A percentile compares a stretch with the other conserved stretches of the same genome.
phyloP scores from a whole-genome alignment of 2,888 invertebrate genomes.

The Bembecia ichneumoniformis region DNA sequence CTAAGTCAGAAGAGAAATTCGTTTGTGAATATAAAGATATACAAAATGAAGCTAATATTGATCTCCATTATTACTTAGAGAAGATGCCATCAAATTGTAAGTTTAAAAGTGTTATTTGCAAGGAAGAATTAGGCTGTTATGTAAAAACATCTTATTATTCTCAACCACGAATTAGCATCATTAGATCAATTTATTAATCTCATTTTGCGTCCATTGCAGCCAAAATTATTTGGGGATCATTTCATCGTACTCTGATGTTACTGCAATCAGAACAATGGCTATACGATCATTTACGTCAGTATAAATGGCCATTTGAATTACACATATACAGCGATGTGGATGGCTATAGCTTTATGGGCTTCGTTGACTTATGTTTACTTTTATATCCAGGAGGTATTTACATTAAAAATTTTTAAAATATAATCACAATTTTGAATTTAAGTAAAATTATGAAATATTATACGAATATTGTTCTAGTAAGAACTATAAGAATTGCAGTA shows the following conservation, averaged over 20 bases:
- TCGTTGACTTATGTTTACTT: slow-evolving; percentile 40
- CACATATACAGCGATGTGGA: slow-evolving; percentile 29
- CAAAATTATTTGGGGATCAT: slow-evolving; percentile 46
- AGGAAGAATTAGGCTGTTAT: too few relatives aligned
- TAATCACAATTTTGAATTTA: neutral
- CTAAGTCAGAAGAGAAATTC: slow-evolving; percentile 34
- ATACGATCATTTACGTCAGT: slow-evolving; percentile 25
- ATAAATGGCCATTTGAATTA: slow-evolving; percentile 53
- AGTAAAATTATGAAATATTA: neutral
- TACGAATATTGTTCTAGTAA: slow-evolving; percentile 22
- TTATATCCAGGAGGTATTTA: slow-evolving; percentile 53
- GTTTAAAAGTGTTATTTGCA: slow-evolving; percentile 5
- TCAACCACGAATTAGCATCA: too few relatives aligned
- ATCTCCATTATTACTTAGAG: slow-evolving; percentile 30
- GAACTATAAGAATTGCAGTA: slow-evolving; percentile 32
- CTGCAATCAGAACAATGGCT: slow-evolving; percentile 28
- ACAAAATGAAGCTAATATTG: slow-evolving; percentile 30
- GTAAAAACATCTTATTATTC: too few relatives aligned
- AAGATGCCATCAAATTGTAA: slow-evolving; percentile 16
- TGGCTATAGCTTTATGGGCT: slow-evolving; percentile 43
- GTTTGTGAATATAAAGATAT: slow-evolving; percentile 24
- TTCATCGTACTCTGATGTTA: slow-evolving; percentile 47
- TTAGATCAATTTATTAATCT: too few relatives aligned
- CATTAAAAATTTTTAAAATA: neutral
- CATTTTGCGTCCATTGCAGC: slow-evolving; percentile 18